Base-by-base conservation (phyloP, 2,888 invertebrate genomes). In the Cheilosia variabilis region DNA sequence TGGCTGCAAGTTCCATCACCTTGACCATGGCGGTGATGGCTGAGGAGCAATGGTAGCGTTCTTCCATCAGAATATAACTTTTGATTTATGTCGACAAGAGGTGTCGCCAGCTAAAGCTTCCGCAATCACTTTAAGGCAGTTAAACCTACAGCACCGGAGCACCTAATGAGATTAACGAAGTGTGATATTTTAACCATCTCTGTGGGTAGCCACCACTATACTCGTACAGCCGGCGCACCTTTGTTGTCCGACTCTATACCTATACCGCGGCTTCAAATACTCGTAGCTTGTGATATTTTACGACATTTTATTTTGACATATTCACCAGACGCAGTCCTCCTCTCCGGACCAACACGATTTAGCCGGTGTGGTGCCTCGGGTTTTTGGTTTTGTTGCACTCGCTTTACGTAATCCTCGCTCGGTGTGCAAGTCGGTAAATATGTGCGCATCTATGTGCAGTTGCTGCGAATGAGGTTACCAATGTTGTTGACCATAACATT, bases 291-390 rank as follows among this genome's bases (percentile, higher is more conserved):
- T 72, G 76, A 76, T 81, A 86, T 86, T 86, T 86, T 77, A 86
- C 86, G 86, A 81, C 86, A 86, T 77, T 86, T 86, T 52, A 63
- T 71, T 81, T 86, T 86, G 86, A 86, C 86, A 86, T 84, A 78
- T 78, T 77, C 69, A 53, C 69, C 75, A 65, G 83, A 79, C 78
- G 41, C 65, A 69, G 62, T 75, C 37, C 75, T 62, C 68, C 31
- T 63, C 47, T 63, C 13, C 53, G 63, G 71, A 43, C 45, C 7
- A 63, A 19, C 57, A n/a, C 34, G 63, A 41, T 34, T 34, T 17
- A 37, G 55, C 45, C 58, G 50, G 57, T 37, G 31, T 52, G 37
- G 53, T 27, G 31, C 76, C 52, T 53, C 15, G 43, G 71, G 58
- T 22, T 65, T 47, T 37, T 3, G 9, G 1, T 24, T 52, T n/a